Base-by-base conservation (phyloP, 2,113 vertebrate genomes). In the Apaloderma vittatum region DNA sequence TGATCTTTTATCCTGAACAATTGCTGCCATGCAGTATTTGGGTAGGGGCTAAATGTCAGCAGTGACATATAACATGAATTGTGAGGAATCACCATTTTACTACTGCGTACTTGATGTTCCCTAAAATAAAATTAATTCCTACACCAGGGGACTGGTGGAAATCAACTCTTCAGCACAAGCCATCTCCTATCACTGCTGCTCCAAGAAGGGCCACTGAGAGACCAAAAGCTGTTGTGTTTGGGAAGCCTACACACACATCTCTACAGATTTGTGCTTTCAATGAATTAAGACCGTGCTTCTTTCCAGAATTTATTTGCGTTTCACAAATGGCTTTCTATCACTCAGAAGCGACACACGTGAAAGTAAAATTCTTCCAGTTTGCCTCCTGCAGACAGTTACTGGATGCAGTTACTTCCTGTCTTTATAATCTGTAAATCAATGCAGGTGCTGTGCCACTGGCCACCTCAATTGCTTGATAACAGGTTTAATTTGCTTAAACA, bases 261-360 rank as follows among this genome's bases (percentile, higher is more conserved):
- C 21, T 48, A 67, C 1, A 0, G 11, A 4, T 58, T 70, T 1
- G 3, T 22, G 49, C 32, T 34, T 27, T 11, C 16, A 29, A 46
- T 22, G 6, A 49, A 49, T 48, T 48, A 66, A 66, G 26, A 43
- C 30, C 30, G 12, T 0, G 2, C 13, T n/a, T 43, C 30, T 55
- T 59, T 62, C 26, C 27, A 17, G 19, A 59, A 87, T 17, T 54
- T 61, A 55, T 48, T 59, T 74, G 26, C 30, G 27, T 45, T 72
- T 72, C 65, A 67, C 13, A 36, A 24, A 32, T 24, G 29, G 17
- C 30, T 58, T 65, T 70, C n/a, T 45, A 15, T 72, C 48, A 34
- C 24, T 43, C 66, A 49, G 48, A 36, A 59, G 55, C 36, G 49
- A 48, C 48, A 15, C 5, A 26, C 1, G 3, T 37, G 40, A 40